Evolutionary conservation across 2,888 invertebrate species (phyloP), one percentile per base, ranked within the genome.

Genomic region (Microctonus brassicae): DNA sequence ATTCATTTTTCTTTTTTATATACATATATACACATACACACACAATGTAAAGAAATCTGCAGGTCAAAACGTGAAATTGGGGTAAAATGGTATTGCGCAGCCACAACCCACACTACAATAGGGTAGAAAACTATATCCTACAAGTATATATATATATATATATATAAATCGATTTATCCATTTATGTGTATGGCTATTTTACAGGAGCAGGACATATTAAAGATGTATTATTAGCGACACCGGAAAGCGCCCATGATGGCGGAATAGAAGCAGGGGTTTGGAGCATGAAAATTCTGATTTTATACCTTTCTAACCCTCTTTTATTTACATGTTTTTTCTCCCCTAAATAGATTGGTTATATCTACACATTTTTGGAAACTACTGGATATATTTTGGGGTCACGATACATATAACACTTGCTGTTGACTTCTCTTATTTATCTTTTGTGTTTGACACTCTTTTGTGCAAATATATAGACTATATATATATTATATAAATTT

Each of bases 201-300:
- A 47, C 70, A 62, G 36, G 36, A 61, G 52, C 70, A 68, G 63
- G 62, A 65, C 76, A 76, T 77, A 80, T 85, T 84, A 83, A 82
- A 78, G 75, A 78, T 74, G 81, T 82, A 81, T 85, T 84, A 84
- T 83, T 81, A 80, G 72, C 66, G 73, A 77, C 66, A 69, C 69
- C 58, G 70, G 67, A 74, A 42, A 81, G 58, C 61, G 58, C 61
- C 26, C 10, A 53, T 47, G 42, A 24, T 34, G 61, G 34, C 55
- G 67, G 47, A 47, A 47, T 39, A n/a, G 10, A 42, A 5, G 20
- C 33, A 39, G 20, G 53, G 60, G 75, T 75, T 72, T 77, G 75
- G 74, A 70, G 74, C 83, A 78, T 83, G 81, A 73, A 83, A 81
- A 81, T 83, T 71, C 63, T 70, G 61, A 73, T 78, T 75, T 76